phyloP scores from a whole-genome alignment of 2,888 invertebrate species.

The Clivina fossor region DNA sequence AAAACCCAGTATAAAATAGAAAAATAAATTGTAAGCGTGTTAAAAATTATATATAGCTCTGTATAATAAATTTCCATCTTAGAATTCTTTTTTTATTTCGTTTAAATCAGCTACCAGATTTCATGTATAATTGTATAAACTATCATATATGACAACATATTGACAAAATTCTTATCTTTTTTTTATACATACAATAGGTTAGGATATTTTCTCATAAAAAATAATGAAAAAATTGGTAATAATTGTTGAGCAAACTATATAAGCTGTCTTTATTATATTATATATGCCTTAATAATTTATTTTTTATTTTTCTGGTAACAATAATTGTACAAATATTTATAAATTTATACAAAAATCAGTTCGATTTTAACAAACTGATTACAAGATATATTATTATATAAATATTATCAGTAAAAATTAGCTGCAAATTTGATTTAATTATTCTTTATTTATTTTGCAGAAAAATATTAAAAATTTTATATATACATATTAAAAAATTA shows the following conservation, averaged over 20 bases:
- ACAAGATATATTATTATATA: slow-evolving; percentile 13
- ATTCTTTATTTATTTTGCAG: too few species aligned
- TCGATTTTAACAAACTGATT: slow-evolving; percentile 16
- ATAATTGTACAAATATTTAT: slow-evolving; percentile 34
- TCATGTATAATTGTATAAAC: too few species aligned
- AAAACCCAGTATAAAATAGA: slow-evolving; percentile 31
- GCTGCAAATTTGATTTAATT: too few species aligned
- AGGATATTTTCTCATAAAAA: slow-evolving; percentile 18
- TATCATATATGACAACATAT: too few species aligned
- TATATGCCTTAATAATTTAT: too few species aligned
- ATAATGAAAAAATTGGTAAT: slow-evolving; percentile 14
- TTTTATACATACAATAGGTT: slow-evolving; percentile 2
- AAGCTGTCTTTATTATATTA: too few species aligned
- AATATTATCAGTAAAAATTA: too few species aligned
- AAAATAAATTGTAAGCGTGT: slow-evolving; percentile 32
- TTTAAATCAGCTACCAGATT: slow-evolving; percentile 28
- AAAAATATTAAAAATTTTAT: too few species aligned
- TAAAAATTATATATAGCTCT: slow-evolving; percentile 20
- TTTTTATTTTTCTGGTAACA: slow-evolving; percentile 28
- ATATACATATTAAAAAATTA: too few species aligned
- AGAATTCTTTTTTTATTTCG: slow-evolving; percentile 4
- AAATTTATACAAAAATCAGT: slow-evolving; percentile 30
- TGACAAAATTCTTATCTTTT: too few species aligned
- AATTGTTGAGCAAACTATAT: slow-evolving; percentile 32
- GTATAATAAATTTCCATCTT: slow-evolving; percentile 17